A percentile compares a stretch with the other conserved stretches of the same genome.
These are phyloP conservation scores for Trimorus sp. DNA, from an alignment of 2,888 invertebrate species.

Conservation along the genomic window DNA sequence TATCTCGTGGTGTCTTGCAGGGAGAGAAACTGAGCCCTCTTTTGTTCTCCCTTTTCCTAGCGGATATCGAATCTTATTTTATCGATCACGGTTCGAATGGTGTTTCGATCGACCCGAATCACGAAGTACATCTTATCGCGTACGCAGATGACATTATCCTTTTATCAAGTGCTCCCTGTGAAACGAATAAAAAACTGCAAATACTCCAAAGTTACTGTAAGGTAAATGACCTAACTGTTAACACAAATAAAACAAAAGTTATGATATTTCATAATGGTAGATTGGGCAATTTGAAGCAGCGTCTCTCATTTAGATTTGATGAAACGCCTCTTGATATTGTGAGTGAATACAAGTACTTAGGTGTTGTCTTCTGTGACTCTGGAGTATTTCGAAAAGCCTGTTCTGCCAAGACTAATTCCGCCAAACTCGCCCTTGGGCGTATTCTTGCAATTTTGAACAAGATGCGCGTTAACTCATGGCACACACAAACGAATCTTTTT, in stretches of 20 bases:
- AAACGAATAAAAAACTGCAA: slow-evolving; percentile 1
- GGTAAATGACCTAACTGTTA: slow-evolving; percentile 5
- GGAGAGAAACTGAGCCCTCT: slow-evolving; percentile 13
- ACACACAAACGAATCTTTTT: slow-evolving; percentile 13
- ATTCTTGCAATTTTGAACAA: slow-evolving; percentile 3
- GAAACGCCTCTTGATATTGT: slow-evolving; percentile 7
- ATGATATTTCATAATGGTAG: slow-evolving; percentile 20
- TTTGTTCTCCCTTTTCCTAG: slow-evolving; percentile 18
- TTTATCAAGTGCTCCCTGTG: background rate
- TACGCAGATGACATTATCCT: slow-evolving; percentile 19
- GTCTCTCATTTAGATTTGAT: background rate
- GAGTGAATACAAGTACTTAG: slow-evolving; percentile 11
- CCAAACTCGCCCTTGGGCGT: slow-evolving; percentile 7
- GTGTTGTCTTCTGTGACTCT: background rate
- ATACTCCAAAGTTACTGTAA: slow-evolving; percentile 1
- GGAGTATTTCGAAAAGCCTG: slow-evolving; percentile 1
- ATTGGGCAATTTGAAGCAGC: too few relatives aligned
- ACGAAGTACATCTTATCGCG: slow-evolving; percentile 9
- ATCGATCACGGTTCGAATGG: background rate
- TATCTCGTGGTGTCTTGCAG: slow-evolving; percentile 14
- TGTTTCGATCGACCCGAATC: background rate
- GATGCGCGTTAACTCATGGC: slow-evolving; percentile 10
- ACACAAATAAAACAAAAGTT: slow-evolving; percentile 25
- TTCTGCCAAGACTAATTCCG: background rate
- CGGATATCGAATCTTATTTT: slow-evolving; percentile 10